A percentile compares a stretch with the other conserved stretches of the same genome.
phyloP scores from a whole-genome alignment of 2,113 vertebrate genomes.

The Pitta sordida region DNA sequence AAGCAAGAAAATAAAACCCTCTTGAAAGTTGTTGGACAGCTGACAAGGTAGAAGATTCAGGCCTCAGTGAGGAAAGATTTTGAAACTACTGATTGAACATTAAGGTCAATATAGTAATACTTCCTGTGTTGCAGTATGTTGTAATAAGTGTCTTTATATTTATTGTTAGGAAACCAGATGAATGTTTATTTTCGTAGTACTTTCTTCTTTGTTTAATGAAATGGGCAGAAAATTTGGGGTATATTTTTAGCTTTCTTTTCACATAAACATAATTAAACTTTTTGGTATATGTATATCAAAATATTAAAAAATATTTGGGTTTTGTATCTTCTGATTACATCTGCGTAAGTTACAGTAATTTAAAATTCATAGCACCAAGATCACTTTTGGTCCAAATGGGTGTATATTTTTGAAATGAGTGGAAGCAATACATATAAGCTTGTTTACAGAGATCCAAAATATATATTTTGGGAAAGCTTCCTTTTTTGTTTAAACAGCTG shows the following conservation, averaged over 20 bases:
- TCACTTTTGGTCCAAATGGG: constrained; percentile 45
- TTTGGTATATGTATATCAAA: constrained; percentile 1
- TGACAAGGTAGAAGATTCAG: constrained; percentile 92
- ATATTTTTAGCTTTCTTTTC: constrained; percentile 38
- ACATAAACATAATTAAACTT: constrained; percentile 10
- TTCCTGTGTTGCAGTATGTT: constrained; percentile 69
- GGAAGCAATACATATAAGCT: constrained; percentile 51
- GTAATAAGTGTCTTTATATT: constrained; percentile 76
- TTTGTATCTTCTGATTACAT: constrained; percentile 52
- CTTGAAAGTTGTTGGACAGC: constrained; percentile 97
- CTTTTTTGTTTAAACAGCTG: constrained; percentile 45
- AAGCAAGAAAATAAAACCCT: constrained; percentile 99
- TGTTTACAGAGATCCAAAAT: constrained; percentile 75
- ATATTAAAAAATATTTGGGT: neutral
- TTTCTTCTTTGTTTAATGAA: constrained; percentile 55
- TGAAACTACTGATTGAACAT: constrained; percentile 79
- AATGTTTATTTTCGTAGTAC: constrained; percentile 73
- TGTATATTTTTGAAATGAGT: constrained; percentile 52
- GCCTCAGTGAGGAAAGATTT: constrained; percentile 51
- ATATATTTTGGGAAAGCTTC: constrained; percentile 52
- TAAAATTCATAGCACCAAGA: constrained; percentile 34
- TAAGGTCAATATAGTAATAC: constrained; percentile 64
- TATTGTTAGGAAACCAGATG: constrained; percentile 75
- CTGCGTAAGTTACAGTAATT: neutral
- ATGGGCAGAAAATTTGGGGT: constrained; percentile 32